A percentile compares a stretch with the other conserved stretches of the same genome.
These are phyloP conservation scores for Tethea ocularis DNA, from an alignment of 2,888 invertebrate species.

Conservation along the genomic window DNA sequence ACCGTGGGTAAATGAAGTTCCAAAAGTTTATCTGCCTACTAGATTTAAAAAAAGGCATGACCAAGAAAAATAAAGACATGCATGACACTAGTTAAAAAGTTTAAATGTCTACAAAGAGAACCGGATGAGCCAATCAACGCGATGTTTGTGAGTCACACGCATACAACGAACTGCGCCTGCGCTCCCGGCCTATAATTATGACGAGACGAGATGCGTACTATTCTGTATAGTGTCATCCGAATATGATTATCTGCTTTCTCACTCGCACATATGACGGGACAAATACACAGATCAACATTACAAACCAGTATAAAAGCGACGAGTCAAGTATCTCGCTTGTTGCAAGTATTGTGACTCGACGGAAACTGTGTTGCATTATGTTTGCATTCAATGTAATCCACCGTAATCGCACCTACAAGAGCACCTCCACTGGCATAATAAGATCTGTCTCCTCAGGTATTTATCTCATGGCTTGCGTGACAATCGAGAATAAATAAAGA, in stretches of 20 bases:
- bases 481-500: too few species aligned
- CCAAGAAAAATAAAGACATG: slow-evolving; percentile 33
- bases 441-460: not conserved
- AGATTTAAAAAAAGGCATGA: too few species aligned
- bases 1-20: too few species aligned
- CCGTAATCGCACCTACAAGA: not conserved
- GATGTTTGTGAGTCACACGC: slow-evolving; percentile 72
- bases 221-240: slow-evolving; percentile 35
- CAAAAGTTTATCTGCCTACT: too few species aligned
- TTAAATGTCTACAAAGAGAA: slow-evolving; percentile 65
- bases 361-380: slow-evolving; percentile 30
- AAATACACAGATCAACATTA: slow-evolving; percentile 40
- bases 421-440: too few species aligned
- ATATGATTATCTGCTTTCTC: slow-evolving; percentile 42
- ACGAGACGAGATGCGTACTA: slow-evolving; percentile 51
- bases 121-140: slow-evolving; percentile 79
- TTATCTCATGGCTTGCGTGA: not conserved
- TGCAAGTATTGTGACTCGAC: slow-evolving; percentile 45
- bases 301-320: slow-evolving; percentile 33
- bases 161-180: slow-evolving; percentile 49
- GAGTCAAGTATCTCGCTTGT: slow-evolving; percentile 36
- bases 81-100: slow-evolving; percentile 56
- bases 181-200: slow-evolving; percentile 46
- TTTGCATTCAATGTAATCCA: slow-evolving; percentile 19
- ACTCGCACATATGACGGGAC: slow-evolving; percentile 37